Evolutionary conservation across 2,113 vertebrate species (phyloP), one percentile per base, ranked within the genome.

Genomic region (Semicossyphus pulcher): DNA sequence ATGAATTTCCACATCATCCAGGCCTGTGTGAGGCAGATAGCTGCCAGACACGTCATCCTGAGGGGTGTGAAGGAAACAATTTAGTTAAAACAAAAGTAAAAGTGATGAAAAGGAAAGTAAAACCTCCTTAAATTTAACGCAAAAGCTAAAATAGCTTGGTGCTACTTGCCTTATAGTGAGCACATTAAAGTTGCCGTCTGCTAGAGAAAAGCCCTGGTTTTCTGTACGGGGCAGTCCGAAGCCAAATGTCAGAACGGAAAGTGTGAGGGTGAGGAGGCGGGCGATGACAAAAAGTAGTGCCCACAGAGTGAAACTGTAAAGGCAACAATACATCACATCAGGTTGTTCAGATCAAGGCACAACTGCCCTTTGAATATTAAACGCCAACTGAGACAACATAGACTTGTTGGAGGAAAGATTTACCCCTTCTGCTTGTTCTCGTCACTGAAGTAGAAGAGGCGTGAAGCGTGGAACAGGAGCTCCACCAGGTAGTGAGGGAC

Each of bases 1-100:
- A 95, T 95, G 83, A 95, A 95, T 85, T 95, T 95, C 95, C 95
- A 95, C 95, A 95, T 95, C 95, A 96, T 95, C 95, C 95, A 96
- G 59, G 94, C 93, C 87, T 96, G 95, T 5, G 94, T 96, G 81
- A 95, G 89, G 83, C 95, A 95, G 77, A 95, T 92, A 41, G 94
- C 94, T 71, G 92, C 92, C 78, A 96, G 89, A 78, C 95, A 96
- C 31, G 93, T 94, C 92, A 95, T 94, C 91, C 95, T 96, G 65
- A 66, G 26, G 18, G 53, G 20, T 1, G 29, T 7, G 4, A 26
- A 60, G 10, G 15, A 68, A 16, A 31, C 6, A 29, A 21, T 28
- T 74, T 26, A 63, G 21, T 7, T 52, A 63, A 3, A 23, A 32
- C n/a, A 14, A 10, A 34, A 29, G 16, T 21, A 36, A 5, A 25